Conservation (phyloP, 2,888 invertebrate species). For the Cheilosia soror region DNA sequence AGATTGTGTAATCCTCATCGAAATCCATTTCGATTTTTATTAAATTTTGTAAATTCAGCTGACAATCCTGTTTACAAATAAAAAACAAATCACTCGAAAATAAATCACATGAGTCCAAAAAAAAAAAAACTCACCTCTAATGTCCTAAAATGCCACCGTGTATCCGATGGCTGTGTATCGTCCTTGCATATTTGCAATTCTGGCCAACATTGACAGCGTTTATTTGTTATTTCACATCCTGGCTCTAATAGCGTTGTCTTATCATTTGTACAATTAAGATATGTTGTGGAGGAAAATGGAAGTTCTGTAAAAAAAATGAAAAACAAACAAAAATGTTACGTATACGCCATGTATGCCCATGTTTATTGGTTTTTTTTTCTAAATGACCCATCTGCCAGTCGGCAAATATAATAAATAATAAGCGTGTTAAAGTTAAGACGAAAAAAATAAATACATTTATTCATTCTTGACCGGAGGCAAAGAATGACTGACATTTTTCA, state of each 20-base stretch:
- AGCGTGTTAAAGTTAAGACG: neutral
- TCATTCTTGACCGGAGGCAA: neutral
- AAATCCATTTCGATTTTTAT: constrained; percentile 83
- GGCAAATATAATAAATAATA: neutral
- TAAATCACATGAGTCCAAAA: neutral
- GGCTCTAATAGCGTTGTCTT: constrained; percentile 82
- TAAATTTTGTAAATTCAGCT: constrained; percentile 83
- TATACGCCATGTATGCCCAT: constrained; percentile 27
- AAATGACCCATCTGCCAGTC: too few species aligned
- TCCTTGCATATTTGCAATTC: constrained; percentile 81
- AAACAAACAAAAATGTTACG: constrained; percentile 36
- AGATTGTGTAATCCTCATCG: constrained; percentile 83
- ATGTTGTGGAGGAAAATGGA: constrained; percentile 78
- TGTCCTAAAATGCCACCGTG: constrained; percentile 83
- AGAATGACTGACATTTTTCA: neutral
- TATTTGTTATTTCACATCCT: constrained; percentile 84
- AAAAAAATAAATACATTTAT: too few species aligned
- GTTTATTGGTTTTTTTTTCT: too few species aligned
- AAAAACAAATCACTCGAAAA: neutral
- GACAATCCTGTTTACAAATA: constrained; percentile 81
- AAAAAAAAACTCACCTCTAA: constrained; percentile 79
- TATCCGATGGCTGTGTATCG: constrained; percentile 79
- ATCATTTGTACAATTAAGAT: constrained; percentile 82
- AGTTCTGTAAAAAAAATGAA: constrained; percentile 79
- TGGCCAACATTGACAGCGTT: constrained; percentile 83